phyloP scores from a whole-genome alignment of 1,140 invertebrate genomes.

The Dreissena rostriformis region DNA sequence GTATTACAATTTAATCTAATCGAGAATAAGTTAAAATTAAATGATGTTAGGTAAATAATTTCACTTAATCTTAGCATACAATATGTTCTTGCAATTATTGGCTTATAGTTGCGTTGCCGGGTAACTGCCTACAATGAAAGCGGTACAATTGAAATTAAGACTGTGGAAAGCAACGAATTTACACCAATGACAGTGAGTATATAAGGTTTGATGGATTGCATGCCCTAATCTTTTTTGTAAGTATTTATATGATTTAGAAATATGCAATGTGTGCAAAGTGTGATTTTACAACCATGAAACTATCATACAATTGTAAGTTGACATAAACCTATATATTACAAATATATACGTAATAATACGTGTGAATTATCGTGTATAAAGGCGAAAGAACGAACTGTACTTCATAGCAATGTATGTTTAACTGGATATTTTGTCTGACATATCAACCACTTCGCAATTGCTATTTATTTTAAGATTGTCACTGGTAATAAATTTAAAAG shows the following conservation, averaged over 20 bases:
- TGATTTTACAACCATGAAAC: too few relatives aligned
- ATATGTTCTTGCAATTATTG: neutral
- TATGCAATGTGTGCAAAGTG: too few relatives aligned
- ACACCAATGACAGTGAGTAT: conserved; percentile 4
- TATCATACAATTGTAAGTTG: too few relatives aligned
- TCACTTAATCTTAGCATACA: neutral
- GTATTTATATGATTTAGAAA: neutral
- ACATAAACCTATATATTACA: neutral
- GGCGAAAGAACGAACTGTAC: too few relatives aligned
- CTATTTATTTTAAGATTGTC: neutral
- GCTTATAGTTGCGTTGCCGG: conserved; percentile 6
- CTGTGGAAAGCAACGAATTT: neutral
- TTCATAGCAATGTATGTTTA: neutral
- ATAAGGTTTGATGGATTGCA: neutral
- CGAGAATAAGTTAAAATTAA: neutral
- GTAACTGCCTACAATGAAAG: conserved; percentile 13
- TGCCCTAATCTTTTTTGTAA: neutral
- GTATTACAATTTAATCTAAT: neutral
- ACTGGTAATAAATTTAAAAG: neutral
- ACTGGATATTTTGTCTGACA: neutral
- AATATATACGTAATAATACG: neutral
- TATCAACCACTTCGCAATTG: neutral
- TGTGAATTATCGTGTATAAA: neutral
- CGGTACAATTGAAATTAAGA: conserved; percentile 9
- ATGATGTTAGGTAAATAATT: neutral